Evolutionary conservation across 2,888 invertebrate genomes (phyloP).

Genomic region (Trichogramma dendrolimi): DNA sequence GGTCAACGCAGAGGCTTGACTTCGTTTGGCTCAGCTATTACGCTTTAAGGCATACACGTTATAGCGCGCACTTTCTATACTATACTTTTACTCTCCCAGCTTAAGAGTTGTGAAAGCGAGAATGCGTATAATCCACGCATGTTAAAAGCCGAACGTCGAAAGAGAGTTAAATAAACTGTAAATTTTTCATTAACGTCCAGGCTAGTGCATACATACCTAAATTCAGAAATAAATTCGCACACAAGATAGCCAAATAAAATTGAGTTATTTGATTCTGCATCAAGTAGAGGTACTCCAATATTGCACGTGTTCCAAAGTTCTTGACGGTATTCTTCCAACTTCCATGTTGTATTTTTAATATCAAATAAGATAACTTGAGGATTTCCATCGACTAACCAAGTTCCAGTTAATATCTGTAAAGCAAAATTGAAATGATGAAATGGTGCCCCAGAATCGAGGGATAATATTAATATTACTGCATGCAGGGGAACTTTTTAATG

Average conservation of each 20-base stretch:
- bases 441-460: neutral
- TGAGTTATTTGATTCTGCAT: conserved; percentile 94
- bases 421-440: conserved; percentile 8
- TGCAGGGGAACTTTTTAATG: too few species aligned
- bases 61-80: too few species aligned
- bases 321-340: conserved; percentile 89
- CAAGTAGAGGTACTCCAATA: conserved; percentile 91
- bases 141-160: too few species aligned
- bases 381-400: conserved; percentile 99
- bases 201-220: conserved; percentile 56
- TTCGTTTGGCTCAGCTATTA: too few species aligned
- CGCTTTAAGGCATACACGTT: too few species aligned
- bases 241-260: conserved; percentile 94
- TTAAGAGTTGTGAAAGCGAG: too few species aligned
- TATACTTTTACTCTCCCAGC: too few species aligned
- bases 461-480: neutral
- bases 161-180: too few species aligned
- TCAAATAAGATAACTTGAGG: conserved; percentile 97
- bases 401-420: conserved; percentile 81
- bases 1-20: too few species aligned
- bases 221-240: conserved; percentile 79
- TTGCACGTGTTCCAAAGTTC: conserved; percentile 87
- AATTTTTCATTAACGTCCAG: too few species aligned
- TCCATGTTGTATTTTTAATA: conserved; percentile 93
- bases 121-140: too few species aligned